Evolutionary conservation across 2,888 invertebrate genomes (phyloP).

Genomic region (Hypomecis punctinalis): DNA sequence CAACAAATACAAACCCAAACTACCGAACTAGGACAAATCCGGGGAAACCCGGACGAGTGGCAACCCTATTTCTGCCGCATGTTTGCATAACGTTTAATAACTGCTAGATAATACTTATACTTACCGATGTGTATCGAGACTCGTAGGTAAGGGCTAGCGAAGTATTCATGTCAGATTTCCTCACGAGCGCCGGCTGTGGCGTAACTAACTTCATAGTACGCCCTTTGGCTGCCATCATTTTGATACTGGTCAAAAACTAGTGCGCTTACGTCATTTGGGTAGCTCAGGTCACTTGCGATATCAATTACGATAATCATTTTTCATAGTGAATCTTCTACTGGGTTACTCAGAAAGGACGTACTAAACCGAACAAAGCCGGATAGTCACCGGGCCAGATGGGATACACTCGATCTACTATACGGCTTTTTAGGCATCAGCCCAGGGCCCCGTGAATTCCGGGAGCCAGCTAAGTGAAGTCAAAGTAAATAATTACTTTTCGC

Average conservation of each 20-base stretch:
- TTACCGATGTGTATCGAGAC: conserved; percentile 22
- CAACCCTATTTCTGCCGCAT: conserved; percentile 8
- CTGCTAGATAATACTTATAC: conserved; percentile 13
- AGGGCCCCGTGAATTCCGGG: too few species aligned
- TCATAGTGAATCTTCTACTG: too few species aligned
- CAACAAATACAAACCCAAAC: too few species aligned
- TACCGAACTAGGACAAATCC: too few species aligned
- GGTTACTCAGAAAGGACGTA: too few species aligned
- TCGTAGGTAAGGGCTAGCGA: conserved; percentile 19
- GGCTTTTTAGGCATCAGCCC: too few species aligned
- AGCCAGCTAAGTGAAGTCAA: too few species aligned
- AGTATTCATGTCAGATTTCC: conserved; percentile 24
- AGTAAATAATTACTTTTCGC: too few species aligned
- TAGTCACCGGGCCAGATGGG: too few species aligned
- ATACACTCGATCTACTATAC: too few species aligned
- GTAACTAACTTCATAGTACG: conserved; percentile 1
- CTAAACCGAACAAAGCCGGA: too few species aligned
- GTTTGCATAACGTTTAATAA: conserved; percentile 22
- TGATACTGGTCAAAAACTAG: conserved; percentile 5
- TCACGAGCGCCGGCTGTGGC: conserved; percentile 4
- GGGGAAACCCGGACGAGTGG: too few species aligned
- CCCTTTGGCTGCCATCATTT: conserved; percentile 4
- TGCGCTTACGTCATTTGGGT: background rate
- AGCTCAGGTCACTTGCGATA: background rate
- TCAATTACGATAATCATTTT: background rate